Evolutionary conservation across 2,888 invertebrate genomes (phyloP).

Genomic region (Nematopogon swammerdamellus): DNA sequence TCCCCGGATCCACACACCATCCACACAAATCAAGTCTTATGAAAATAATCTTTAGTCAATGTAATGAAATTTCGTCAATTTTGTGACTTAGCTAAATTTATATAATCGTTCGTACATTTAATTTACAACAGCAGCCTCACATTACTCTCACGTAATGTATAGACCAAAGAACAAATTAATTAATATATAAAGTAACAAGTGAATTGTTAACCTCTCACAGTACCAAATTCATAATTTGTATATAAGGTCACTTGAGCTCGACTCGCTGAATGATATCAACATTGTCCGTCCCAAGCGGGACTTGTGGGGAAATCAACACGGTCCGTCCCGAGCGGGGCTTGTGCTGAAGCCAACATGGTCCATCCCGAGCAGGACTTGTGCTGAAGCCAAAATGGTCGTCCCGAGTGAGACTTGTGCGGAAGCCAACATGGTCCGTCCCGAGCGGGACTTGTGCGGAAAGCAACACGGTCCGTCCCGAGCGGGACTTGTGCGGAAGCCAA

Average conservation of each 20-base stretch:
- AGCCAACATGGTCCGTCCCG: no score
- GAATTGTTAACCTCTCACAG: constrained; percentile 48
- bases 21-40: constrained; percentile 50
- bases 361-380: no score
- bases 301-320: no score
- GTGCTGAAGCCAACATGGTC: no score
- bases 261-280: no score
- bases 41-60: constrained; percentile 53
- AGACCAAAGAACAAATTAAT: constrained; percentile 51
- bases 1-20: constrained; percentile 36
- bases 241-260: constrained; percentile 22
- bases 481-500: no score
- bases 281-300: no score
- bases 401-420: no score
- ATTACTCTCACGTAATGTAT: constrained; percentile 27
- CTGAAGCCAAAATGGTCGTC: no score
- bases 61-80: constrained; percentile 51
- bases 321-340: no score
- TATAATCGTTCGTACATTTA: constrained; percentile 31
- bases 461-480: no score
- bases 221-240: constrained; percentile 50
- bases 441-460: no score
- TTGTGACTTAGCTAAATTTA: constrained; percentile 54
- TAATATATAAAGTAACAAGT: constrained; percentile 14
- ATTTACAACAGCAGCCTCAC: not conserved